Evolutionary conservation across 2,113 vertebrate species (phyloP).

Genomic region (Epinephelus cyanopodus): DNA sequence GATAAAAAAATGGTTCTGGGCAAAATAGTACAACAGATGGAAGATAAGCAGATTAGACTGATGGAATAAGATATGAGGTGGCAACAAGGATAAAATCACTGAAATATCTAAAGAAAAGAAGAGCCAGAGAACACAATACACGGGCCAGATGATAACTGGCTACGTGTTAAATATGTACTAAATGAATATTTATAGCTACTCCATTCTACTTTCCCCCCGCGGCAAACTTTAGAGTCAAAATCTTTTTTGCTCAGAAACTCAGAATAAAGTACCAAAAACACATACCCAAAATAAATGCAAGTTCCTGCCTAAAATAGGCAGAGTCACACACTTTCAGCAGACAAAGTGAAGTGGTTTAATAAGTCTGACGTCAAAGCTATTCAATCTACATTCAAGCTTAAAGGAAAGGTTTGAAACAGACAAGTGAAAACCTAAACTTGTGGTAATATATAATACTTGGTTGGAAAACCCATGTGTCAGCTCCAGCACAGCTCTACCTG

Average conservation of each 20-base stretch:
- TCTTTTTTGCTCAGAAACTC: conserved; percentile 7
- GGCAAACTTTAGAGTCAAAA: background rate
- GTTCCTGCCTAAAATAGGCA: background rate
- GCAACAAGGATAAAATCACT: conserved; percentile 6
- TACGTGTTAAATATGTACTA: conserved; percentile 5
- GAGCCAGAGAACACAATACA: background rate
- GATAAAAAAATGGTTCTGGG: background rate
- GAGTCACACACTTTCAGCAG: background rate
- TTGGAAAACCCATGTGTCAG: background rate
- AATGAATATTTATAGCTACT: conserved; percentile 5
- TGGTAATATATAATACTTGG: background rate
- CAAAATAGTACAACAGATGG: conserved; percentile 1
- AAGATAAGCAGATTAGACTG: conserved; percentile 10
- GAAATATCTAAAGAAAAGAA: background rate
- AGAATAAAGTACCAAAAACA: background rate
- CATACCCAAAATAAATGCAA: background rate
- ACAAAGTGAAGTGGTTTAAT: conserved; percentile 5
- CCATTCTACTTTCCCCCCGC: background rate
- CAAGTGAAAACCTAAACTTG: background rate
- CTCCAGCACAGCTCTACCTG: background rate
- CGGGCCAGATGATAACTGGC: background rate
- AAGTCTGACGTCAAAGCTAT: background rate
- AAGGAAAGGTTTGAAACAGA: conserved; percentile 14
- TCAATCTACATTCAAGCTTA: background rate
- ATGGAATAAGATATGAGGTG: conserved; percentile 3